Percentiles rank a stretch among this genome's conserved stretches.
Evolutionary conservation across 2,888 invertebrate genomes (phyloP).

Genomic region (Rotaria sp.): DNA sequence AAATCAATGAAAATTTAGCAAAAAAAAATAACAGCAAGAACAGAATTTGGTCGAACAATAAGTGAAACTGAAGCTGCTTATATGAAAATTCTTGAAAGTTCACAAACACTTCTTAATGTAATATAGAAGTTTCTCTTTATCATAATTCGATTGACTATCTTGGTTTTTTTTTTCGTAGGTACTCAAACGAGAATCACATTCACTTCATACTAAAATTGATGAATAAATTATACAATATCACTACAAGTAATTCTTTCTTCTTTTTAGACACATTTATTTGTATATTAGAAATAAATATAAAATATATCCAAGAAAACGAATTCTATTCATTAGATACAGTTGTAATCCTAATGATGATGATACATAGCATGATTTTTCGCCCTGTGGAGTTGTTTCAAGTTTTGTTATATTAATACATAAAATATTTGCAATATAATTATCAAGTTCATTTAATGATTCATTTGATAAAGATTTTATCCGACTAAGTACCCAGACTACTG

Average conservation of each 20-base stretch:
- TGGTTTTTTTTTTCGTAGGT: not conserved
- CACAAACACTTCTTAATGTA: conserved; percentile 53
- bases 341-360: not conserved
- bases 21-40: conserved; percentile 54
- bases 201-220: conserved; percentile 14
- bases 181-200: conserved; percentile 51
- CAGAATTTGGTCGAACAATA: conserved; percentile 55
- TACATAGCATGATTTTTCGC: not conserved
- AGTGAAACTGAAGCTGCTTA: conserved; percentile 56
- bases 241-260: not conserved
- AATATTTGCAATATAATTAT: not conserved
- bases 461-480: not conserved
- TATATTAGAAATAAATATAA: not conserved
- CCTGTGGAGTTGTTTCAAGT: not conserved
- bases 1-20: conserved; percentile 54
- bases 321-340: not conserved
- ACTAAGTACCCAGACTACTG: not conserved
- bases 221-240: not conserved
- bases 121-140: not conserved
- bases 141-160: not conserved
- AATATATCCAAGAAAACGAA: not conserved
- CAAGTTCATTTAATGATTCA: not conserved
- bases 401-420: not conserved
- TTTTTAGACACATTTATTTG: not conserved
- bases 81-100: conserved; percentile 56